These are phyloP conservation scores for Prunella fulvescens DNA, from an alignment of 2,113 vertebrate species.

Conservation along the genomic window DNA sequence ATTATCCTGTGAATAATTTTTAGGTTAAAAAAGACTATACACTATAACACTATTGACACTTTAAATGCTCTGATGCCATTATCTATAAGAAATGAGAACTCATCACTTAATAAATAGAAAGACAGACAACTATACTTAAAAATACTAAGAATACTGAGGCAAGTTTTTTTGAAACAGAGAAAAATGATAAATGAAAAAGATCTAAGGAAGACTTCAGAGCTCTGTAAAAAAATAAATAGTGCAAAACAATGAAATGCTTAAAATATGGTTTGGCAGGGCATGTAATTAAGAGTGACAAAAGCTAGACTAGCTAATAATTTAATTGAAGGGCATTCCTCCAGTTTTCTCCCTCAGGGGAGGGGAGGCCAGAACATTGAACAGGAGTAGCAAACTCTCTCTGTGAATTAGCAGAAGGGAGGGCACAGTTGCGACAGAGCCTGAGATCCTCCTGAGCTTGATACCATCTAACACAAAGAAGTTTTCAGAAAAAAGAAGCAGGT, in stretches of 20 bases:
- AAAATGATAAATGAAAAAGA: background rate
- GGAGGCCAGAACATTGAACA: background rate
- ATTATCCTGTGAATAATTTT: background rate
- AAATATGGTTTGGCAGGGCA: background rate
- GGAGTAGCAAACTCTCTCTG: background rate
- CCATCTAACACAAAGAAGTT: background rate
- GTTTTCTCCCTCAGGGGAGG: background rate
- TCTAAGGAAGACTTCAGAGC: background rate
- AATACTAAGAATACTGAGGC: background rate
- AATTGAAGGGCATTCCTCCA: background rate
- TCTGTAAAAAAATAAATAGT: background rate
- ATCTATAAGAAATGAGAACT: background rate
- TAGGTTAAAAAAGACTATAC: background rate
- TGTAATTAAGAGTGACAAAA: background rate
- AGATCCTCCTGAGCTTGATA: background rate
- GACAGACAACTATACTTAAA: background rate
- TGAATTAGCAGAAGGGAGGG: background rate
- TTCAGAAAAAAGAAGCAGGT: background rate
- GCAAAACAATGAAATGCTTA: background rate
- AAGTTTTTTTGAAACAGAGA: background rate
- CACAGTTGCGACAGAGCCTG: background rate
- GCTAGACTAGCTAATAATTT: background rate
- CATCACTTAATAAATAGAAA: background rate
- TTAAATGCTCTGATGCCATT: background rate
- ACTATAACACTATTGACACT: background rate